Base-by-base conservation (phyloP, 2,113 vertebrate species). In the Micromys minutus region DNA sequence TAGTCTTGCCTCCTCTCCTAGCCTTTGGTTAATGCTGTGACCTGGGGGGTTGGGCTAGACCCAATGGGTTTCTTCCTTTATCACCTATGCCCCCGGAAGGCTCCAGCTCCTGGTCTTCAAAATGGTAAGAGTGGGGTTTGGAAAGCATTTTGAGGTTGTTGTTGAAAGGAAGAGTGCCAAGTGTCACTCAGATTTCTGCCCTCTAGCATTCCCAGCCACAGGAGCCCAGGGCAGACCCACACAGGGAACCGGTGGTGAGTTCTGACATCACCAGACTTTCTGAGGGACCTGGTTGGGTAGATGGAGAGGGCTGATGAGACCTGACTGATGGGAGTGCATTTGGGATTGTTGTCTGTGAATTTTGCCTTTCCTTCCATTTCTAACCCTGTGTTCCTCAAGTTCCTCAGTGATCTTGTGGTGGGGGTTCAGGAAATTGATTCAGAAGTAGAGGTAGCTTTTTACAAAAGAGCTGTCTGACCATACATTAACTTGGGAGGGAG, bases 151-250 rank as follows among this genome's bases (percentile, higher is more conserved):
- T 83, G 94, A 1, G 5, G 90, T 95, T 87, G 93, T 96, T 95
- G 96, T 93, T 94, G 96, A 93, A 90, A 84, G 95, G 88, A 83
- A 96, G 79, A 94, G 91, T 96, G 97, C 96, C 91, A 93, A 88
- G 71, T 97, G 94, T 96, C 97, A 87, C 79, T 94, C 57, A 57
- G 93, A 80, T 97, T 94, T 81, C 93, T 97, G 97, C 91, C 87
- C 91, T 93, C 91, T 94, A n/a, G 88, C 39, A 6, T 72, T 97
- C 83, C 52, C n/a, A 74, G 81, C 42, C 47, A 9, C 59, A 26
- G 36, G 59, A 88, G 90, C 76, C n/a, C 45, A 67, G 36, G 87
- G 87, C 42, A 79, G 75, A 57, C 75, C 63, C 24, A 0, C 5
- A 21, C 34, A 10, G 21, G 81, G 36, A 57, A 19, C 85, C 19